Base-by-base conservation (phyloP, 2,888 invertebrate species). In the Habrosyne pyritoides region DNA sequence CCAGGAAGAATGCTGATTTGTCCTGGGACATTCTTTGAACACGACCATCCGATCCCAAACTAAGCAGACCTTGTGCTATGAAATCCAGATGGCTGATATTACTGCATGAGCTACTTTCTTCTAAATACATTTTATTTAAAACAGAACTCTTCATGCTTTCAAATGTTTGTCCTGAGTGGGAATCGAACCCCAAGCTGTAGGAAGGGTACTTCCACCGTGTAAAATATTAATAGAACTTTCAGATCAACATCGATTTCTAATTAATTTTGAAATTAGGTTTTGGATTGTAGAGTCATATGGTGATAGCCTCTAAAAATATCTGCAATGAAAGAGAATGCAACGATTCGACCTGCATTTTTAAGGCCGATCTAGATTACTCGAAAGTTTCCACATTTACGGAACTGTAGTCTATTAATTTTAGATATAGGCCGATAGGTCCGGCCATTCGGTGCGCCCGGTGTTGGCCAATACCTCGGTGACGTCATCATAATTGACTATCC, bases 391-490 rank as follows among this genome's bases (percentile, higher is more conserved):
- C 77, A 78, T 79, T 81, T 69, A 70, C 81, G 80, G 81, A 77
- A 80, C 75, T 67, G 66, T 68, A 70, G 64, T 71, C 78, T 77
- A 75, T 79, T 81, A 80, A 83, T 77, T 79, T 79, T 66, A 80
- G 77, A 78, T 73, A 69, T 69, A 61, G 69, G 58, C 63, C 63
- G 74, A 75, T 71, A 71, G 62, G 56, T 63, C 56, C 59, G 54
- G 54, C 53, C 55, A 26, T 55, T 36, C 53, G 63, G 70, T 69
- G 59, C 64, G 63, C 65, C 63, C 61, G 56, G 63, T 64, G 63
- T 66, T 64, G 57, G 64, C 56, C 57, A 66, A 70, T 64, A 59
- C 28, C 10, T 56, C 56, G 53, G 50, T 78, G 71, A 77, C 79
- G 74, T 76, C 76, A 80, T 63, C 52, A 66, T 67, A 77, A 72